Base-by-base conservation (phyloP, 2,113 vertebrate species). In the Jaculus jaculus region DNA sequence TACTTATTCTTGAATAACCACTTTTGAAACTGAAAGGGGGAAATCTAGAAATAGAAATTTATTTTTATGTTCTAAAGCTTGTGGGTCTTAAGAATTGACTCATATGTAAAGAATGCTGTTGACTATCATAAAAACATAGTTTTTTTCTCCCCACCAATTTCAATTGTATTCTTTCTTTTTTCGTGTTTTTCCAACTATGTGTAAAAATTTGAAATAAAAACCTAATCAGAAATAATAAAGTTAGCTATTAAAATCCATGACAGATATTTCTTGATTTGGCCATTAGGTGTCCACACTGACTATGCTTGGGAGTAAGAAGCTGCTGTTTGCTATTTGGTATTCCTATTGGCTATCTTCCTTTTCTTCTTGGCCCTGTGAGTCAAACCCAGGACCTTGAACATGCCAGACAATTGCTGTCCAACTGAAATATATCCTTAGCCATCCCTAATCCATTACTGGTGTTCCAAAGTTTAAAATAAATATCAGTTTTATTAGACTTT, bases 1-100 rank as follows among this genome's bases (percentile, higher is more conserved):
- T 90, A 78, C 69, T 94, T 93, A 91, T 20, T 94, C 63, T 92
- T 77, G 93, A 93, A 90, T 80, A 84, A 81, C 34, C 32, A 61
- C 75, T 96, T 96, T 97, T 93, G 86, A 88, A 96, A 86, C 30
- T 63, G 34, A 61, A 96, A 82, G 24, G 28, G 80, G 85, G 17
- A 84, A 81, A 86, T 95, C n/a, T 93, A 34, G 87, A 91, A 86
- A 84, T 3, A 77, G 61, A 93, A 89, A 47, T 94, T 84, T 96
- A 95, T 96, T 97, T 96, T 96, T 96, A 68, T 95, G 95, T 95
- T 95, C 58, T 87, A 28, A 93, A 96, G 74, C 79, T 94, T 93
- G 92, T 93, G 7, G 42, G 61, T 91, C 95, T 96, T 78, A 58
- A 92, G 79, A 90, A 87, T 83, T 92, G 87, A 88, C 83, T 96